phyloP scores from a whole-genome alignment of 2,113 vertebrate species.

The Nanorana parkeri region DNA sequence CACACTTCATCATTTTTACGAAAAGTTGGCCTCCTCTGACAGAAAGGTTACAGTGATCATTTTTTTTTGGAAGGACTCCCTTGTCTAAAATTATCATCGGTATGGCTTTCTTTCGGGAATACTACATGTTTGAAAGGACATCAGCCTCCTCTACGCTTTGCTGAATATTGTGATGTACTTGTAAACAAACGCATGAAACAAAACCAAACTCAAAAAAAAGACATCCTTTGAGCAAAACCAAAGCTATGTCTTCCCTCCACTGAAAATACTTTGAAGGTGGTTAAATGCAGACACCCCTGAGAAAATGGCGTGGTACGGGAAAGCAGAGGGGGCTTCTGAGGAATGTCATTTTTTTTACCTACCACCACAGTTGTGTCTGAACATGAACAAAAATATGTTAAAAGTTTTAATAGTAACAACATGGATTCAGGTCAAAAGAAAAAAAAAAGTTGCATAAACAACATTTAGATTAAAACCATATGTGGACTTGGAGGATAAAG shows the following conservation, averaged over 20 bases:
- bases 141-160: conserved; percentile 4
- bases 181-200: conserved; percentile 7
- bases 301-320: background rate
- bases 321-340: background rate
- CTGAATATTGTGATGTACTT: conserved; percentile 15
- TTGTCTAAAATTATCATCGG: conserved; percentile 25
- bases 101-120: conserved; percentile 38
- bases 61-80: conserved; percentile 57
- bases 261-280: background rate
- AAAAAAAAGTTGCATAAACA: conserved; percentile 47
- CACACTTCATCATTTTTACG: conserved; percentile 30
- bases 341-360: background rate
- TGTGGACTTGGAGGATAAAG: background rate
- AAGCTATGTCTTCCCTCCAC: background rate
- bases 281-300: conserved; percentile 13
- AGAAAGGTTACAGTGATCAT: conserved; percentile 63
- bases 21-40: conserved; percentile 38
- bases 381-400: conserved; percentile 21
- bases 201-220: background rate
- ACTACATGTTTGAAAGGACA: conserved; percentile 30
- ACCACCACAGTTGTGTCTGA: background rate
- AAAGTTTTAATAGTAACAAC: conserved; percentile 48
- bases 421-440: conserved; percentile 37
- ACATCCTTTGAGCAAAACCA: too few species aligned
- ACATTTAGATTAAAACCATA: conserved; percentile 38